Evolutionary conservation across 2,797 vertebrate species (phyloP), one percentile per base, ranked within the genome.

Genomic region (Menidia menidia): DNA sequence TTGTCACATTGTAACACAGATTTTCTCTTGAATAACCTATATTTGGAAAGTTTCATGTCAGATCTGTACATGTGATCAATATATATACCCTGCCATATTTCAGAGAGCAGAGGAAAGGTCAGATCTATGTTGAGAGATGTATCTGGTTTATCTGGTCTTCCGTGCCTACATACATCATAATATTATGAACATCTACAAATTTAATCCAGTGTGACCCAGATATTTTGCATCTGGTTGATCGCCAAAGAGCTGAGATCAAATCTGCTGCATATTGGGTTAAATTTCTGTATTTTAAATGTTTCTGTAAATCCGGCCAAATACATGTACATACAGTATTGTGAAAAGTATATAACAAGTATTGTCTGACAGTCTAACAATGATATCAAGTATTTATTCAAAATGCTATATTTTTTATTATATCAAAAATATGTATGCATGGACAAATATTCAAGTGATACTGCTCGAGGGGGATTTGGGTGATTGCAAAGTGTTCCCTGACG

Each of bases 341-440:
- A 82, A 88, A 82, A 88, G 50, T 89, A 90, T 92, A 89, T 89
- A 90, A 82, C 82, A 79, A 82, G 84, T 92, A 88, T 92, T 82
- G 90, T 93, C 90, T 84, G 79, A 90, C 65, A 85, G 84, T 92
- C 90, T 84, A 68, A 84, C 78, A 89, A 93, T 81, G 64, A 91
- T 91, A 92, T 85, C 63, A 92, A 83, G 86, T 94, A 94, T 95
- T 94, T 95, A 95, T 94, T 94, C 90, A 42, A 89, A 93, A 93
- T 89, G 77, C 81, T 94, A 91, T 94, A 94, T 93, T 94, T 94
- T 93, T 92, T 89, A 93, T 80, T 92, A 91, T 85, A 91, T 85
- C 87, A 57, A 87, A 89, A 89, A 93, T 89, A 90, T 87, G 82
- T 93, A 93, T 93, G 92, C 91, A 94, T 93, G 93, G 89, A 91